Percentiles rank a stretch among this genome's conserved stretches.
phyloP scores from a whole-genome alignment of 2,888 invertebrate species.

The Saturnia pavonia region DNA sequence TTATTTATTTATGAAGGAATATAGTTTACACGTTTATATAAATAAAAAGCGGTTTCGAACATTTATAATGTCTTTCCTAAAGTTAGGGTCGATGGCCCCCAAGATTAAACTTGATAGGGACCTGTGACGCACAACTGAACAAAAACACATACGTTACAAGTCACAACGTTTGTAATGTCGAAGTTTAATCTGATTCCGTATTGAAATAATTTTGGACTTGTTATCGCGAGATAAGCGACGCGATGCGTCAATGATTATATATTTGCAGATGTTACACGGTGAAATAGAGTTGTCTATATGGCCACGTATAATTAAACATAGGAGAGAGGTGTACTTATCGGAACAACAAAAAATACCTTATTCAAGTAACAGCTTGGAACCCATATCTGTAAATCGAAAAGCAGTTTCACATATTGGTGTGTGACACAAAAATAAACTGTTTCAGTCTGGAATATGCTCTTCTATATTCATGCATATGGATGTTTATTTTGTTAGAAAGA shows the following conservation, averaged over 20 bases:
- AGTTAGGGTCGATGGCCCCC: not conserved
- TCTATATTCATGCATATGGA: too few species aligned
- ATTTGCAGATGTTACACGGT: not conserved
- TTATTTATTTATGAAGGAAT: too few species aligned
- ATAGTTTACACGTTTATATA: too few species aligned
- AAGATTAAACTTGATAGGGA: not conserved
- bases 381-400: too few species aligned
- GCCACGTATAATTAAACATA: too few species aligned
- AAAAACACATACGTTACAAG: not conserved
- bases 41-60: not conserved
- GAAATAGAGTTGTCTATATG: not conserved
- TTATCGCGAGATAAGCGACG: slow-evolving; percentile 9
- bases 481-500: too few species aligned
- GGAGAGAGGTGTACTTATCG: too few species aligned
- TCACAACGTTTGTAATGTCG: not conserved
- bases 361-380: too few species aligned
- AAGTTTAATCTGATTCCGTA: not conserved
- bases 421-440: too few species aligned
- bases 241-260: not conserved
- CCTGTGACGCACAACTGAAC: not conserved
- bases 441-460: too few species aligned
- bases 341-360: too few species aligned
- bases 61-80: not conserved
- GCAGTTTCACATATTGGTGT: too few species aligned
- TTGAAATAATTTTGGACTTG: slow-evolving; percentile 8